Base-by-base conservation (phyloP, 2,888 invertebrate species). In the Anoplius nigerrimus region DNA sequence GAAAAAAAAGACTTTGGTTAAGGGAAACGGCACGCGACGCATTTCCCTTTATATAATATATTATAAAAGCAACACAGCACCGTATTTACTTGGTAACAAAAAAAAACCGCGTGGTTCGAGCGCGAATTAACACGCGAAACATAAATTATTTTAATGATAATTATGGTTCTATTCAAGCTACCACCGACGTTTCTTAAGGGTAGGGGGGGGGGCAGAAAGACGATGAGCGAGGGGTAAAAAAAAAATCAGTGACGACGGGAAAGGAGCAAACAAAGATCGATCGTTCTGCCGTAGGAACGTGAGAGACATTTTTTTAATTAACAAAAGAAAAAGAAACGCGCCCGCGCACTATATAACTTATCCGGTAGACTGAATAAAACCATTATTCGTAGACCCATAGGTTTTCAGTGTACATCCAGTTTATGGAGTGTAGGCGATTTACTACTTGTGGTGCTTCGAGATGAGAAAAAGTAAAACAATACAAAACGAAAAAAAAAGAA, bases 371-470 rank as follows among this genome's bases (percentile, higher is more conserved):
- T 18, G 51, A 62, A 56, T 16, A 53, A 42, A 62, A 60, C 18
- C 53, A n/a, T 65, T 18, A 27, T 5, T 5, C 11, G 11, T 34
- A 34, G 53, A 54, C 45, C 42, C 51, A 48, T 69, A 55, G n/a
- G 34, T 46, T 77, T 73, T 68, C 58, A 45, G 62, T 72, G 67
- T 57, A 65, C 58, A 59, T 57, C 45, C 55, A 53, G 58, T 66
- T 62, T 34, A 60, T 34, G 51, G 34, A 42, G 59, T 51, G 24
- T 20, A 20, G n/a, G 59, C 55, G 54, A 51, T 67, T 21, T 54
- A 34, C 45, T 61, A 62, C 62, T 62, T 57, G 66, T 71, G 75
- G 71, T 75, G 69, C 69, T 75, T 70, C 59, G 65, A 66, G 68
- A 61, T n/a, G n/a, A 61, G 11, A 34, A 34, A 34, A 34, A 34